A percentile compares a stretch with the other conserved stretches of the same genome.
These are phyloP conservation scores for Betta splendens DNA, from an alignment of 2,797 vertebrate genomes.

Conservation along the genomic window DNA sequence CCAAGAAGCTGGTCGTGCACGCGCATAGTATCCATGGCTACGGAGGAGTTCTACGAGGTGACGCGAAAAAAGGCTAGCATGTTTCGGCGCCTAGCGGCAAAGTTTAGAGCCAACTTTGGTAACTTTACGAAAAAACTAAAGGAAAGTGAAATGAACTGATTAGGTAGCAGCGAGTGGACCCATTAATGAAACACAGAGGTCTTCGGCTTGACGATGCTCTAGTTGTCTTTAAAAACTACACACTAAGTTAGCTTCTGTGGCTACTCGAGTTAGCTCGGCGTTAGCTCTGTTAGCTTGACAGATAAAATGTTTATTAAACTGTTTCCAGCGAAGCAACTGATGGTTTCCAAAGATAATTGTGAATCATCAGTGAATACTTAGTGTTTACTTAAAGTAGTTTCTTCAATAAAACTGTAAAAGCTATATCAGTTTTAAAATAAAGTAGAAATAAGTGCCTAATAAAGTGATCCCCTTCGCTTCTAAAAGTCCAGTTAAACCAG, in stretches of 20 bases:
- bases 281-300: neutral
- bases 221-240: neutral
- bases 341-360: no score
- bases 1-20: conserved; percentile 34
- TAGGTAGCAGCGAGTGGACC: neutral
- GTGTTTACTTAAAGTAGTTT: no score
- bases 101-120: conserved; percentile 12
- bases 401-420: no score
- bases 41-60: conserved; percentile 82
- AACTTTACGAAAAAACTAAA: conserved; percentile 2
- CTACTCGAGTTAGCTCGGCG: conserved; percentile 5
- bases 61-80: conserved; percentile 53
- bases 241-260: neutral
- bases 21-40: conserved; percentile 74
- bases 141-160: neutral
- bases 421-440: no score
- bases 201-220: neutral
- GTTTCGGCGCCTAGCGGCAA: conserved; percentile 41
- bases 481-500: no score
- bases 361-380: no score
- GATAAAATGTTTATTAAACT: neutral
- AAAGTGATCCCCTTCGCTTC: no score
- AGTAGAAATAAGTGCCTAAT: no score
- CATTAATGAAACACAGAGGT: neutral
- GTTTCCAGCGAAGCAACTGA: no score